Percentiles rank a stretch among this genome's conserved stretches.
These are phyloP conservation scores for Mus caroli DNA, from an alignment of 2,797 vertebrate species.

Conservation along the genomic window DNA sequence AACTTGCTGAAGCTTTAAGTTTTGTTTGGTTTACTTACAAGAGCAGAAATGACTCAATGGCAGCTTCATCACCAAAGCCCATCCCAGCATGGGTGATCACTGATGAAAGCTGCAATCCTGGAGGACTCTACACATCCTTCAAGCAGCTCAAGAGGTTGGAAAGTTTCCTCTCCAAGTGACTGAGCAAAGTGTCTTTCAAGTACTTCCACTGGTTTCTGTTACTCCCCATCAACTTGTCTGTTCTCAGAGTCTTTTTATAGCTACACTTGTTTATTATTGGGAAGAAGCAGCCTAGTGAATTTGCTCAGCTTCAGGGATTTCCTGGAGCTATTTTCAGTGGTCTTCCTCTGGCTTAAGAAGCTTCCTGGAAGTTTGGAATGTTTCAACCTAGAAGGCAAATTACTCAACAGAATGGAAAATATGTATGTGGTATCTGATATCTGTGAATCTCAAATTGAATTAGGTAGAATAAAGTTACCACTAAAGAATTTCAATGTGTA, in stretches of 20 bases:
- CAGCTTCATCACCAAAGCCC: neutral
- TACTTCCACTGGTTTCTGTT: neutral
- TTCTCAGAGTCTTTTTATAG: neutral
- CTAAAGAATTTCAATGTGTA: neutral
- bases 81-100: too few relatives aligned
- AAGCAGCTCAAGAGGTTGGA: neutral
- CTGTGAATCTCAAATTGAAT: neutral
- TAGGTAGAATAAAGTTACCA: neutral
- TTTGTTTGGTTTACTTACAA: neutral
- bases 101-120: neutral
- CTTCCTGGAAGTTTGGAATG: too few relatives aligned
- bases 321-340: neutral
- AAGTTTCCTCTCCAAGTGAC: neutral
- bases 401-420: neutral
- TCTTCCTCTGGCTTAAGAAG: neutral
- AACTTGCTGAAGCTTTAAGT: neutral
- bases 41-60: neutral
- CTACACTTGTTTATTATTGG: neutral
- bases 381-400: neutral
- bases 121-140: neutral
- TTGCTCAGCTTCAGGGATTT: neutral
- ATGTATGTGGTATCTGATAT: rapidly evolving
- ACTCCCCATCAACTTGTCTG: neutral
- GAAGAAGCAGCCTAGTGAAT: neutral
- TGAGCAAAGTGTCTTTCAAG: neutral